Base-by-base conservation (phyloP, 2,888 invertebrate genomes). In the Acanthosoma haemorrhoidale region DNA sequence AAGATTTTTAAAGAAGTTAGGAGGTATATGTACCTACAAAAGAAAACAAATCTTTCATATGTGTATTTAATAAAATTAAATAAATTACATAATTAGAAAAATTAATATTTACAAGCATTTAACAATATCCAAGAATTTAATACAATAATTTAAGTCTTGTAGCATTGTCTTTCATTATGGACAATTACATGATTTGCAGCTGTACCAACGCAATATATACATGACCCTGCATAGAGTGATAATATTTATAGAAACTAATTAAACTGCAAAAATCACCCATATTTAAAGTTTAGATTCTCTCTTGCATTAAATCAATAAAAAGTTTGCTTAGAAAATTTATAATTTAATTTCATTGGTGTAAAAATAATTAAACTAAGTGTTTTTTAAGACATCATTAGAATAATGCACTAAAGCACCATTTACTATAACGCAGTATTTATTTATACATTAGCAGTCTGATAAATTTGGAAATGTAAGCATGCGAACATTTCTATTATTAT, bases 41-140 rank as follows among this genome's bases (percentile, higher is more conserved):
- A n/a, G 41, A 66, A 66, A 3, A 25, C 34, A 29, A 68, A 59
- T 63, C 68, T 73, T 73, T 71, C 68, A 70, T 73, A 70, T 67
- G 73, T 73, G 73, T 73, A 66, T 66, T 66, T 66, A 74, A 75
- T 75, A 73, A 75, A 75, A 75, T 73, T 71, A 75, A 75, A 74
- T 73, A 73, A 74, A 75, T 72, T 70, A 73, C 74, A 74, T 73
- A 75, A 74, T 75, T 73, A 72, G 73, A 74, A 74, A 74, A 73
- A 71, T 66, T 70, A 66, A 72, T 73, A 73, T 73, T 70, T 73
- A 73, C 73, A 73, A 73, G 73, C 73, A 69, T 73, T 73, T 72
- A 64, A 66, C 57, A 71, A 71, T 70, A 68, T 67, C 70, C 32
- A 60, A 69, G 69, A 71, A 73, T 73, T 72, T 64, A 72, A 67